Evolutionary conservation across 2,888 invertebrate genomes (phyloP).

Genomic region (Limnephilus marmoratus): DNA sequence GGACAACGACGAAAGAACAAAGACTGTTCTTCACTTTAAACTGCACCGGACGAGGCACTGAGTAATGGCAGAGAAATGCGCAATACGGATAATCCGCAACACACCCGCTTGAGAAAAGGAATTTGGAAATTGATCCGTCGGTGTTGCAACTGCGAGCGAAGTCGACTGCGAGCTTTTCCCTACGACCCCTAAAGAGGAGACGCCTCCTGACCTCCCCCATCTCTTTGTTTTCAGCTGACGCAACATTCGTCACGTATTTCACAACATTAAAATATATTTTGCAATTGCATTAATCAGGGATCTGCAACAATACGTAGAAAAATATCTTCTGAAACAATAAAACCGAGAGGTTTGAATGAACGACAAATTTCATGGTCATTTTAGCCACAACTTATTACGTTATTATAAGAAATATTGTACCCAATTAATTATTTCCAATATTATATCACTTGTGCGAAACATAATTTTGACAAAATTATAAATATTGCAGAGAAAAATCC

Average conservation of each 20-base stretch:
- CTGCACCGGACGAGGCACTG: neutral
- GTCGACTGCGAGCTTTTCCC: neutral
- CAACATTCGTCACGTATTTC: neutral
- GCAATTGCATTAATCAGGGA: neutral
- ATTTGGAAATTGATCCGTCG: slow-evolving; percentile 34
- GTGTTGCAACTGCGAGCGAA: slow-evolving; percentile 8
- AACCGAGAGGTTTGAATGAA: no score
- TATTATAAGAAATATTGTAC: no score
- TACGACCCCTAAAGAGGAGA: neutral
- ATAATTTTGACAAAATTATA: no score
- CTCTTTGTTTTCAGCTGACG: neutral
- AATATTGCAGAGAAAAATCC: no score
- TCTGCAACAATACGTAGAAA: neutral
- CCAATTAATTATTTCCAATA: no score
- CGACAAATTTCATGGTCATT: no score
- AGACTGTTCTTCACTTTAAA: slow-evolving; percentile 14
- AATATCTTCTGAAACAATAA: neutral
- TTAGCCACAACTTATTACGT: no score
- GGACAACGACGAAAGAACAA: neutral
- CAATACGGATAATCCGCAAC: neutral
- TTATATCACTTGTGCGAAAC: no score
- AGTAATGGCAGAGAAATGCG: neutral
- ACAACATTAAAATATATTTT: neutral
- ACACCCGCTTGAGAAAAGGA: slow-evolving; percentile 23
- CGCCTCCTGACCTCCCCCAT: neutral